Evolutionary conservation across 2,888 invertebrate species (phyloP).

Genomic region (Nezara viridula): DNA sequence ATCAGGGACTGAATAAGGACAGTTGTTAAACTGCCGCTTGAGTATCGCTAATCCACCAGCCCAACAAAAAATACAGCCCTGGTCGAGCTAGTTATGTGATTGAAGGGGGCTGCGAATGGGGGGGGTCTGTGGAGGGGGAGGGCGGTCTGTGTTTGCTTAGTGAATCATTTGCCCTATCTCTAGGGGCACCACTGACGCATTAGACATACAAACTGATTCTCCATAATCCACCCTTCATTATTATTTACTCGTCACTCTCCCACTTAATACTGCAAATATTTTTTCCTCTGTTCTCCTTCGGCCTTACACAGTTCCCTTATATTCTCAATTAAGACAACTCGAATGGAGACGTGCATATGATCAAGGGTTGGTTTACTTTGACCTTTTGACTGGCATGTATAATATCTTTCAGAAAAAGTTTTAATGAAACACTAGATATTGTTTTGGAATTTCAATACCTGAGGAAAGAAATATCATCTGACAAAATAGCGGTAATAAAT

Average conservation of each 20-base stretch:
- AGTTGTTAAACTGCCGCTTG: constrained; percentile 31
- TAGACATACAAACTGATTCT: constrained; percentile 48
- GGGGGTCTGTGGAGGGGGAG: not conserved
- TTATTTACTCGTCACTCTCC: constrained; percentile 53
- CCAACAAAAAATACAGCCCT: constrained; percentile 18
- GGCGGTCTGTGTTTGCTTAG: not conserved
- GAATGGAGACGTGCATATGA: not conserved
- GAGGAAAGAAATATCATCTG: too few species aligned
- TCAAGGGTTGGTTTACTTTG: not conserved
- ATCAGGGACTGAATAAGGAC: not conserved
- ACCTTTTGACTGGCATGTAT: not conserved
- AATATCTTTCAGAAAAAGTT: not conserved
- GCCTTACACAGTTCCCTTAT: not conserved
- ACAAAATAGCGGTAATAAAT: too few species aligned
- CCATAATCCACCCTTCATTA: constrained; percentile 54
- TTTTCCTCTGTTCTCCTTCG: constrained; percentile 37
- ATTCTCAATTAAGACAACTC: constrained; percentile 18
- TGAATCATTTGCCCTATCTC: constrained; percentile 54
- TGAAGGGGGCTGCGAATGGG: not conserved
- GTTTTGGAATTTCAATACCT: too few species aligned
- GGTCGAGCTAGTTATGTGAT: constrained; percentile 49
- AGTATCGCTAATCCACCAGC: constrained; percentile 49
- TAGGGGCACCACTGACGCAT: constrained; percentile 55
- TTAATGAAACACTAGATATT: too few species aligned
- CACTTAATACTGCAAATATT: constrained; percentile 55